Base-by-base conservation (phyloP, 2,113 vertebrate species). In the Sterna hirundo region DNA sequence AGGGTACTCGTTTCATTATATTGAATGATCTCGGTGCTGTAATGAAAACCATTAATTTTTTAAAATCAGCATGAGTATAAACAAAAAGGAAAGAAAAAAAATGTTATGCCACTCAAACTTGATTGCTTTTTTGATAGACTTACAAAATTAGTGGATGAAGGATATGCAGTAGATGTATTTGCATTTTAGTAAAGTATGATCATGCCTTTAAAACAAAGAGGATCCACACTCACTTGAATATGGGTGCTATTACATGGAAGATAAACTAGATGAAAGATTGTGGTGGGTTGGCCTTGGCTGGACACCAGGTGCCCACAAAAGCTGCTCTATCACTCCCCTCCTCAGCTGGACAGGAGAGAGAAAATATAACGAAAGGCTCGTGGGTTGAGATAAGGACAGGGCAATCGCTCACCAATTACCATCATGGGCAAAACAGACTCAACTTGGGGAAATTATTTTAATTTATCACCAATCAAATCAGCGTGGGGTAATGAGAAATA, bases 41-140 rank as follows among this genome's bases (percentile, higher is more conserved):
- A 94, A 95, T 80, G 86, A 93, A 96, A 96, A 94, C 58, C 68
- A 90, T 88, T 93, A 92, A 66, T 97, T 96, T 95, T 95, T 95
- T 44, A 3, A 78, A 90, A 89, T 90, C 68, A 84, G 26, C 13
- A 36, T 71, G 49, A 92, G 34, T 64, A 92, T 75, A 96, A 97
- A 96, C 79, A 97, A 93, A 95, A 90, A 86, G 12, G 46, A 77
- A 90, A 78, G 60, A 26, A 82, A 83, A 90, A 90, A 75, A 83
- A 44, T 0, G 23, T 60, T 54, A 71, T 90, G 82, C 72, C 94
- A 96, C 68, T 96, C 95, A 96, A 94, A 94, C 13, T 54, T 95
- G 92, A 94, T 96, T 96, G 87, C 46, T 93, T 94, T 96, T 96
- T 83, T 96, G 81, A 91, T 57, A 92, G 95, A 94, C 78, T 90